Evolutionary conservation across 2,113 vertebrate genomes (phyloP), one percentile per base, ranked within the genome.

Genomic region (Galeopterus variegatus): DNA sequence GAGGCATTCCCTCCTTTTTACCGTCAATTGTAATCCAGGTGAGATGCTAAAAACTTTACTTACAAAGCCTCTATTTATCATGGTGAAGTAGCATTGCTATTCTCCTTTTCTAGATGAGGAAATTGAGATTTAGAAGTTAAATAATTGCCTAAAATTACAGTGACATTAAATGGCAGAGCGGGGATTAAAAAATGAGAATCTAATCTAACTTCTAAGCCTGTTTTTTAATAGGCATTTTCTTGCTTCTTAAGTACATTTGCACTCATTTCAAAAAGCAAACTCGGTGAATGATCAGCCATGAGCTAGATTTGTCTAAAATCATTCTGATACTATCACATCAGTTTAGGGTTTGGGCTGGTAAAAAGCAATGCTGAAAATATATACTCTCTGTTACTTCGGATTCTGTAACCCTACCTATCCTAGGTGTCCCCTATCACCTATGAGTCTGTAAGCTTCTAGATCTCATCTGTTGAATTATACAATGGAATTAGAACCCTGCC

Each of bases 101-200:
- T 89, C 31, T 65, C 6, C 9, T 89, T 95, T 94, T 90, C 8
- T 33, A 93, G 18, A 80, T 48, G 52, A 82, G 81, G 31, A 70
- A 96, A 75, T 1, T 88, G n/a, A 86, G 58, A 60, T 91, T 81
- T 28, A 80, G 33, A 96, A 14, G 62, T 75, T 82, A 92, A 89
- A 56, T 86, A 84, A 94, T 83, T 79, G 23, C 45, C 58, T 62
- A 84, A 86, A 90, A 90, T 88, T 82, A 28, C 67, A 95, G 8
- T 85, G 28, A 23, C 28, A 31, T 4, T 82, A 83, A 69, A 79
- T 54, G 36, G 31, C 33, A 95, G n/a, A 65, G 8, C 5, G 11
- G 15, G 9, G 15, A 83, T 79, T 81, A 93, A 82, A 92, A 90
- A 67, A 77, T 13, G 6, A 14, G 24, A 50, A 0, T 50, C 4